Base-by-base conservation (phyloP, 2,888 invertebrate species). In the Chydorus sphaericus region DNA sequence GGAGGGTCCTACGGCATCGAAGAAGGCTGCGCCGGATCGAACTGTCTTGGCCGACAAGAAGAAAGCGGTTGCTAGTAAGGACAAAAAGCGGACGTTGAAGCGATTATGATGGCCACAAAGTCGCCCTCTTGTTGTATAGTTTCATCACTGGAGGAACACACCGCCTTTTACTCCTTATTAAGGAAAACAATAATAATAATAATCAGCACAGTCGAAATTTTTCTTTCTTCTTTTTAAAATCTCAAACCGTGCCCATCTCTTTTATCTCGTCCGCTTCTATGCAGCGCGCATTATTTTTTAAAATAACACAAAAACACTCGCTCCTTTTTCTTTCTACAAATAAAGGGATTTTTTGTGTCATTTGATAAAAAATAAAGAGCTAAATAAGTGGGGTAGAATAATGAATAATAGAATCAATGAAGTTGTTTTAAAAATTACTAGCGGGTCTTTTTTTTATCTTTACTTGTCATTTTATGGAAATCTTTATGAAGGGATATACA, bases 31-130 rank as follows among this genome's bases (percentile, higher is more conserved):
- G 52, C 74, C 80, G 66, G 83, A 86, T 55, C 88, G 89, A 74
- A 55, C 53, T 18, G 60, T 56, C 23, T 44, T 54, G n/a, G 49
- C 57, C 23, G 38, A 54, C 29, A 61, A 62, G 57, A 64, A 66
- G 56, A 65, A 82, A 66, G 81, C 82, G 59, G 73, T 82, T 64
- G 72, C 82, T 63, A 44, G 28, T n/a, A 87, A 85, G 73, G 87
- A 88, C 66, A 87, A 87, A 70, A 88, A 85, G 70, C 80, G 85
- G 71, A 85, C 85, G 62, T 75, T 88, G 56, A 88, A 88, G 71
- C 77, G 88, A 74, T 83, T 88, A 80, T 88, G 83, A 86, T 28
- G 18, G 2, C 16, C 29, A 44, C 44, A 44, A 14, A 48, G 29
- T 7, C 49, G 44, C 44, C 44, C 28, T 44, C 28, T 26, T 44